These are phyloP conservation scores for Cavia porcellus DNA, from an alignment of 2,113 vertebrate species.

Conservation along the genomic window DNA sequence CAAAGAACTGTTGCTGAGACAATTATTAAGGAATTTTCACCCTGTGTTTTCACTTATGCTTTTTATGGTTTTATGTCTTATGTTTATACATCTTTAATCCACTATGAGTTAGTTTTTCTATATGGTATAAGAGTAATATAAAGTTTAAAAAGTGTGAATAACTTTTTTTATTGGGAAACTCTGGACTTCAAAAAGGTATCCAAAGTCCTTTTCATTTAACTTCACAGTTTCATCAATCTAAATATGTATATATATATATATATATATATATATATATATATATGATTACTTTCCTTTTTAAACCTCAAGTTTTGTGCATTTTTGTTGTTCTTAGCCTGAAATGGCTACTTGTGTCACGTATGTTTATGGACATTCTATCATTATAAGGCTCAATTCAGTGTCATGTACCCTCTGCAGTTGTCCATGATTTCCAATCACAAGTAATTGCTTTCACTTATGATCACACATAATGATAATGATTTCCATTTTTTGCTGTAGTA, in stretches of 20 bases:
- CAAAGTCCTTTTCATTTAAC: neutral
- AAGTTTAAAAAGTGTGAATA: neutral
- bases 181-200: neutral
- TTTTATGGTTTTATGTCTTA: neutral
- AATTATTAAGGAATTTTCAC: neutral
- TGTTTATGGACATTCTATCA: neutral
- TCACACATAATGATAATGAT: neutral
- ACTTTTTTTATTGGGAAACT: neutral
- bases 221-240: neutral
- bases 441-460: constrained; percentile 15
- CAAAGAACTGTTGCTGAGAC: neutral
- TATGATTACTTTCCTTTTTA: neutral
- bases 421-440: neutral
- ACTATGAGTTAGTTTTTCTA: neutral
- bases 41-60: neutral
- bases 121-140: neutral
- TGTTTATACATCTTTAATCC: neutral
- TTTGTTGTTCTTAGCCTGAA: neutral
- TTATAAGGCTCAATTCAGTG: neutral
- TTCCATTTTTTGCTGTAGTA: constrained; percentile 26
- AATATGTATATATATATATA: neutral
- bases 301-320: neutral
- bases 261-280: neutral
- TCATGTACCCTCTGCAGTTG: neutral
- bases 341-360: neutral